Evolutionary conservation across 2,888 invertebrate species (phyloP).

Genomic region (Eupithecia subfuscata): DNA sequence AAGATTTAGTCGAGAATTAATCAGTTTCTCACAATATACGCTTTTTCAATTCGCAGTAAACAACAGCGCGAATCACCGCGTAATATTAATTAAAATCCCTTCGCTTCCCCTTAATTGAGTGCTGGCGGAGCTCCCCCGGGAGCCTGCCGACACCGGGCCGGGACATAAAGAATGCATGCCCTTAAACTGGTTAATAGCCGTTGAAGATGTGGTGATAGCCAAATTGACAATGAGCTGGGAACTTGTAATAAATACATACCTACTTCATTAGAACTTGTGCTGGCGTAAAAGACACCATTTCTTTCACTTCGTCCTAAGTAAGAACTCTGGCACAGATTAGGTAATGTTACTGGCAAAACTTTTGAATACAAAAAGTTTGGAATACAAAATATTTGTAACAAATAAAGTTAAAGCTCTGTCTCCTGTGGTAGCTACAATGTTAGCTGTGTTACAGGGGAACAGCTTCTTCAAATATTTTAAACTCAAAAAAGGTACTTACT

Average conservation of each 20-base stretch:
- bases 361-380: too few species aligned
- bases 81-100: conserved; percentile 79
- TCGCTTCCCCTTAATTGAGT: conserved; percentile 78
- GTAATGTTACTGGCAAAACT: too few species aligned
- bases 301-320: too few species aligned
- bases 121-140: conserved; percentile 71
- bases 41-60: conserved; percentile 58
- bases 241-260: neutral
- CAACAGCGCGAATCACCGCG: conserved; percentile 63
- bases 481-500: too few species aligned
- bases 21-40: conserved; percentile 27
- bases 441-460: too few species aligned
- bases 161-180: conserved; percentile 76
- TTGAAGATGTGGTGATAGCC: conserved; percentile 48
- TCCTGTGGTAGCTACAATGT: too few species aligned
- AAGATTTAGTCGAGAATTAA: neutral
- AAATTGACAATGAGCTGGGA: neutral
- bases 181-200: conserved; percentile 74
- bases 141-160: conserved; percentile 63
- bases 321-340: too few species aligned
- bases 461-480: too few species aligned
- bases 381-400: too few species aligned
- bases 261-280: too few species aligned
- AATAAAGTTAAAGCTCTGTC: too few species aligned
- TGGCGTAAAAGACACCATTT: too few species aligned